Conservation (phyloP, 2,888 invertebrate genomes). For the Polydesmus complanatus region DNA sequence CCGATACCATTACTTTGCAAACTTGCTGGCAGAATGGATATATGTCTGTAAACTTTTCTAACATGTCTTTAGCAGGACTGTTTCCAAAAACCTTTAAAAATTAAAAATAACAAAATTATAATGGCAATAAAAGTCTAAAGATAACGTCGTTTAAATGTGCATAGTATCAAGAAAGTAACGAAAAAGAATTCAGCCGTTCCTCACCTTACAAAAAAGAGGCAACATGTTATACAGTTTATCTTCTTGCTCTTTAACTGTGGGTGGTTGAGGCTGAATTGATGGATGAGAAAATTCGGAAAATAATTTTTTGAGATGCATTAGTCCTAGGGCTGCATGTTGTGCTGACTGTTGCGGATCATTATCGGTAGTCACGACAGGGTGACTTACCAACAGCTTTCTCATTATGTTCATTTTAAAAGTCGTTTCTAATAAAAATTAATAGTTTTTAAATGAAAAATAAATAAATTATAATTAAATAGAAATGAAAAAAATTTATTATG, state of each 20-base stretch:
- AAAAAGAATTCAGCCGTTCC: too few relatives aligned
- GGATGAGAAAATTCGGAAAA: conserved; percentile 91
- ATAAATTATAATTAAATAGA: too few relatives aligned
- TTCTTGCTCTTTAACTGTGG: conserved; percentile 72
- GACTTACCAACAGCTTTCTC: conserved; percentile 64
- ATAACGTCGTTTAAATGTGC: too few relatives aligned
- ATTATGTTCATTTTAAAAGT: conserved; percentile 65
- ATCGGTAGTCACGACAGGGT: conserved; percentile 9
- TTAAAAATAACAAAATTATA: conserved; percentile 10
- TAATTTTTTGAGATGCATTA: conserved; percentile 90
- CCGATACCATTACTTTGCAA: conserved; percentile 89
- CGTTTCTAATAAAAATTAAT: background rate
- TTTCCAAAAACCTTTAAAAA: conserved; percentile 70
- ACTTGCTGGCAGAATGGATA: conserved; percentile 87
- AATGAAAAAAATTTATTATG: too few relatives aligned
- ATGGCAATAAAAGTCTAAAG: background rate
- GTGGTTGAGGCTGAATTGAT: conserved; percentile 56
- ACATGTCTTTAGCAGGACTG: conserved; percentile 88
- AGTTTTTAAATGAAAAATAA: too few relatives aligned
- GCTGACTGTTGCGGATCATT: conserved; percentile 16
- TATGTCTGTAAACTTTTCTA: conserved; percentile 93
- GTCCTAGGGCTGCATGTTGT: conserved; percentile 59
- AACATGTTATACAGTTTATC: conserved; percentile 93
- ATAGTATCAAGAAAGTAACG: too few relatives aligned
- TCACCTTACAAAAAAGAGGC: conserved; percentile 90